Evolutionary conservation across 2,113 vertebrate species (phyloP).

Genomic region (Baryphthengus martii): DNA sequence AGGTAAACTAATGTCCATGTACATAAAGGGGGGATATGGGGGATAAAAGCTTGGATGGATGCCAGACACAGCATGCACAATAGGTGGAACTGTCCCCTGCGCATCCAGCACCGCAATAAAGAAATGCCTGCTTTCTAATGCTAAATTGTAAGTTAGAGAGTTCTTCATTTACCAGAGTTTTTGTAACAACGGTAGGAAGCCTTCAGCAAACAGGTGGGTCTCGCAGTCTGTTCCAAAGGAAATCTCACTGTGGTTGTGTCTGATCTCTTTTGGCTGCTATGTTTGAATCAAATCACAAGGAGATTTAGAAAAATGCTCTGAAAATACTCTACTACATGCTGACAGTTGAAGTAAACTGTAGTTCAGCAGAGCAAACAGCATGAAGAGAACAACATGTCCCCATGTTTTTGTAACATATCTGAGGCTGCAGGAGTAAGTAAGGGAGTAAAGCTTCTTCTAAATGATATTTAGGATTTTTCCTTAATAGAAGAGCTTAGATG

Average conservation of each 20-base stretch:
- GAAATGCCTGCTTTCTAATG: no score
- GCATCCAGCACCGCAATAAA: no score
- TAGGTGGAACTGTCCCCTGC: no score
- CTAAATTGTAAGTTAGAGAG: no score
- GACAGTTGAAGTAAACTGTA: neutral
- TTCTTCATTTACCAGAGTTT: no score
- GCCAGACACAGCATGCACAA: no score
- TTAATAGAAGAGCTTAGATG: neutral
- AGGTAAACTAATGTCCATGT: no score
- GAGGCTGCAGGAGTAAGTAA: neutral
- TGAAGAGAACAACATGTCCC: neutral
- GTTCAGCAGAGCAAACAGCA: neutral
- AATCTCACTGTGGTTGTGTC: neutral
- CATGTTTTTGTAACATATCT: neutral
- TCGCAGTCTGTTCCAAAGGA: neutral
- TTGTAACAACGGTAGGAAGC: neutral
- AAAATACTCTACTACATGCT: neutral
- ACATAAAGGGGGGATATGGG: no score
- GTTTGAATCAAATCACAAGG: neutral
- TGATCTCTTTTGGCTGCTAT: neutral
- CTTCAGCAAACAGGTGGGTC: neutral
- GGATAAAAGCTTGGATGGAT: no score
- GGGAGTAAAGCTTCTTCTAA: neutral
- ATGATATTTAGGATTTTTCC: neutral
- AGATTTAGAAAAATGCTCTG: neutral